These are phyloP conservation scores for Abrostola tripartita DNA, from an alignment of 2,888 invertebrate species.

Conservation along the genomic window DNA sequence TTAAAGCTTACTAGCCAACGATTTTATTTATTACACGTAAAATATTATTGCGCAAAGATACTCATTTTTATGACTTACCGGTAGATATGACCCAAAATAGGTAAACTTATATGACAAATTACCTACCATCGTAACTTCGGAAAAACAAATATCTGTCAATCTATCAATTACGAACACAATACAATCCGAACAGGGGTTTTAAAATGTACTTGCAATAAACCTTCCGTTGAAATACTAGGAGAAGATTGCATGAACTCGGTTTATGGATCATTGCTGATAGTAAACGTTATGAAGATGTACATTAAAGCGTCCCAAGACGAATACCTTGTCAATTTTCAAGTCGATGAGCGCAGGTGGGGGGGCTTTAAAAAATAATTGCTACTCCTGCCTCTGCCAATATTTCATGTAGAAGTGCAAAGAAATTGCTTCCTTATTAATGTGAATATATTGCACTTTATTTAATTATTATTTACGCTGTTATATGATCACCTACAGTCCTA, in stretches of 20 bases:
- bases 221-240: conserved; percentile 51
- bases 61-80: too few relatives aligned
- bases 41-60: too few relatives aligned
- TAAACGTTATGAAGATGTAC: conserved; percentile 71
- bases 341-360: conserved; percentile 63
- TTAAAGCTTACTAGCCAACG: too few relatives aligned
- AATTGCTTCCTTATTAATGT: conserved; percentile 62
- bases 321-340: conserved; percentile 68
- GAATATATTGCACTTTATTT: conserved; percentile 63
- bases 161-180: background rate
- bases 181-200: background rate
- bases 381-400: conserved; percentile 54
- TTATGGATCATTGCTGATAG: conserved; percentile 70
- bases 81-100: too few relatives aligned
- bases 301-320: conserved; percentile 73
- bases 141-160: conserved; percentile 11
- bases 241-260: conserved; percentile 54
- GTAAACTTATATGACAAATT: too few relatives aligned
- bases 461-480: conserved; percentile 52
- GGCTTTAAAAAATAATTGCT: conserved; percentile 70
- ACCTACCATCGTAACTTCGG: background rate
- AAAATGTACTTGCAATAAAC: conserved; percentile 25
- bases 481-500: conserved; percentile 28
- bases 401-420: conserved; percentile 56
- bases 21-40: too few relatives aligned